phyloP scores from a whole-genome alignment of 1,140 invertebrate species.

The Drosophila trapezifrons region DNA sequence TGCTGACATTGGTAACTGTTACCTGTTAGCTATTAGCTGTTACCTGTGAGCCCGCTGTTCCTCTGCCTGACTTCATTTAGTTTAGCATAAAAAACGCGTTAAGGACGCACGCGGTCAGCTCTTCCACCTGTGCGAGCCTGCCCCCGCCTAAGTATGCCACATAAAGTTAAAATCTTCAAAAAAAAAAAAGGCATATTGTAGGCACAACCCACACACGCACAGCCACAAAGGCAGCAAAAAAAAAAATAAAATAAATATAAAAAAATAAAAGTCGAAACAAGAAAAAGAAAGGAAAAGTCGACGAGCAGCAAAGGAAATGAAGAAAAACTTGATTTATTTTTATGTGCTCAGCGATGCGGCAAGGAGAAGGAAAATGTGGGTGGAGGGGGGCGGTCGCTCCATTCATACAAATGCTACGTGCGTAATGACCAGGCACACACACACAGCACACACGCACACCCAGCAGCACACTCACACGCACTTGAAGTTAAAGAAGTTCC shows the following conservation, averaged over 20 bases:
- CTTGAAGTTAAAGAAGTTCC: constrained; percentile 77
- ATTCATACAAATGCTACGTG: constrained; percentile 80
- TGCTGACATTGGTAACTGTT: constrained; percentile 5
- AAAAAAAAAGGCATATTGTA: constrained; percentile 50
- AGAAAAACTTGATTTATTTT: constrained; percentile 82
- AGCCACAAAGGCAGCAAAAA: neutral
- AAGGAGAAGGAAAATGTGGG: constrained; percentile 3
- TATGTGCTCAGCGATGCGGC: constrained; percentile 75
- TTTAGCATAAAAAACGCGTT: constrained; percentile 78
- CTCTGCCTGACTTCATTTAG: constrained; percentile 66
- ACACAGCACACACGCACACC: constrained; percentile 27
- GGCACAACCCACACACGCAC: constrained; percentile 26
- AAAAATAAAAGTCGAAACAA: constrained; percentile 15
- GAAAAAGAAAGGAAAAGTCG: constrained; percentile 32
- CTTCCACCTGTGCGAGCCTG: constrained; percentile 18
- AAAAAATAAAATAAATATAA: constrained; percentile 11
- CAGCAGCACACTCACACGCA: constrained; percentile 35
- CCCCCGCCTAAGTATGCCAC: constrained; percentile 48
- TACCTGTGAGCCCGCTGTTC: neutral
- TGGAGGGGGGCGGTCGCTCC: constrained; percentile 23
- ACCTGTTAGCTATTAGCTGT: neutral
- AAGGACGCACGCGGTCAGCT: constrained; percentile 46
- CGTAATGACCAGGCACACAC: constrained; percentile 75
- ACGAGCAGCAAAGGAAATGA: constrained; percentile 73
- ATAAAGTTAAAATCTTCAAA: constrained; percentile 75